Conservation (phyloP, 2,797 vertebrate genomes). For the Hemitrygon akajei region DNA sequence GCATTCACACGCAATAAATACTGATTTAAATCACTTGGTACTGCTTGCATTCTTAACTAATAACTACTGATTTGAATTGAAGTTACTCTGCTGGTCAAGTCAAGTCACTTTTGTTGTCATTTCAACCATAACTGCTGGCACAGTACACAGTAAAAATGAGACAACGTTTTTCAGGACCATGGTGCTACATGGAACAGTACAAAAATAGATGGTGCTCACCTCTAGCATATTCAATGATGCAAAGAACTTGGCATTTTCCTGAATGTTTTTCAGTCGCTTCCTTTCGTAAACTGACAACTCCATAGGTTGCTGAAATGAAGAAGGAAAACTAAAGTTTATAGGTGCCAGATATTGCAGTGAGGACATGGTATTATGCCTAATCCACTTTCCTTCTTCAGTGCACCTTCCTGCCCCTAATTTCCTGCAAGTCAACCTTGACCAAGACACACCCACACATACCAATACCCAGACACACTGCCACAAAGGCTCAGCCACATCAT, state of each 20-base stretch:
- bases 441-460: too few species aligned
- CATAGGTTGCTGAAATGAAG: conserved; percentile 45
- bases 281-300: conserved; percentile 72
- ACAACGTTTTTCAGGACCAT: too few species aligned
- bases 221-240: conserved; percentile 70
- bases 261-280: conserved; percentile 79
- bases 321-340: conserved; percentile 24
- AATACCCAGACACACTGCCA: too few species aligned
- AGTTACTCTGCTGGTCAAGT: not conserved
- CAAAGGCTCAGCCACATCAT: too few species aligned
- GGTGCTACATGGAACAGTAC: too few species aligned
- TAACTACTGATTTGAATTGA: not conserved
- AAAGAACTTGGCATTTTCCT: conserved; percentile 75
- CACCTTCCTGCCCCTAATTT: too few species aligned
- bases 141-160: too few species aligned
- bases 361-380: too few species aligned
- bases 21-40: not conserved
- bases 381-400: not conserved
- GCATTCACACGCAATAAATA: not conserved
- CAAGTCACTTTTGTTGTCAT: too few species aligned
- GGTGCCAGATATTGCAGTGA: not conserved
- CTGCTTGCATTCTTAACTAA: too few species aligned
- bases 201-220: conserved; percentile 62
- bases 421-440: too few species aligned
- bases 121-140: too few species aligned